Conservation (phyloP, 2,113 vertebrate genomes). For the Stegastes partitus region DNA sequence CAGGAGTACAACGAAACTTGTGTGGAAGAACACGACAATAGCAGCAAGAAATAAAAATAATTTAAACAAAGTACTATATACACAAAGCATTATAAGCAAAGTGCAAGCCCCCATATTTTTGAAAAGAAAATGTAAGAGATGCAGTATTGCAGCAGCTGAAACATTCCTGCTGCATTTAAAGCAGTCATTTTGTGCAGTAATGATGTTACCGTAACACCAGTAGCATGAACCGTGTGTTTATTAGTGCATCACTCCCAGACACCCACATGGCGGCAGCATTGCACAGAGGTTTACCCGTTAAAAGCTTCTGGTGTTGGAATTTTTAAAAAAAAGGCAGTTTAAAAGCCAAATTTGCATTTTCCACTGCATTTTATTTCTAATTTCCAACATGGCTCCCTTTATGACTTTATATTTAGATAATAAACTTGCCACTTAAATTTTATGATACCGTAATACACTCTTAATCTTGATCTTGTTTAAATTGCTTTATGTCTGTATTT, state of each 20-base stretch:
- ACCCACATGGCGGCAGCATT: conserved; percentile 47
- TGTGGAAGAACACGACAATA: no score
- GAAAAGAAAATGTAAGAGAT: neutral
- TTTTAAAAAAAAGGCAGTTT: conserved; percentile 6
- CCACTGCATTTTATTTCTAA: neutral
- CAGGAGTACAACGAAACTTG: no score
- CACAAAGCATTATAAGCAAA: no score
- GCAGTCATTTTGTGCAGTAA: neutral
- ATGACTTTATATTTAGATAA: neutral
- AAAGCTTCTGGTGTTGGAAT: neutral
- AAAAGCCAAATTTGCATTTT: conserved; percentile 12
- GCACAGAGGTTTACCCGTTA: neutral
- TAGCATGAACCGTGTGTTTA: neutral
- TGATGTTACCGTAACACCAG: conserved; percentile 46
- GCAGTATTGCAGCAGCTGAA: neutral
- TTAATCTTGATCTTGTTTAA: no score
- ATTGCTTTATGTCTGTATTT: no score
- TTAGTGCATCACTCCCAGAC: neutral
- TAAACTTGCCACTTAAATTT: neutral
- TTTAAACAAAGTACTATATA: no score
- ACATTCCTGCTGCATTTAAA: neutral
- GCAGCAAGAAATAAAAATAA: no score
- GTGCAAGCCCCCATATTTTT: neutral
- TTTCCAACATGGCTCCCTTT: neutral
- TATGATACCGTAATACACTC: neutral